phyloP scores from a whole-genome alignment of 2,888 invertebrate species.

The Hydroisotoma schaefferi region DNA sequence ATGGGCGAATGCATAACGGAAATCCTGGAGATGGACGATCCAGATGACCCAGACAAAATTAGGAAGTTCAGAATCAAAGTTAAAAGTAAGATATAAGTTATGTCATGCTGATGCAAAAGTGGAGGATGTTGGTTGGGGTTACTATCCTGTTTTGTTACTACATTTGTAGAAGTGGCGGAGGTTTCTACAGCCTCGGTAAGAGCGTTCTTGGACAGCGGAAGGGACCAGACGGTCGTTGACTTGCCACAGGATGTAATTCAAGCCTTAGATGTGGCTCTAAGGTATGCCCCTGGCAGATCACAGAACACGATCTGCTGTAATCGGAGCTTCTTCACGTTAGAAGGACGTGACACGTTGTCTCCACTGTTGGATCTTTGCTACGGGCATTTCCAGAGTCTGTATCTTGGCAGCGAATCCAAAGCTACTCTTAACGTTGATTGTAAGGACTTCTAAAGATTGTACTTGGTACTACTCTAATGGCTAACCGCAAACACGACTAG shows the following conservation, averaged over 20 bases:
- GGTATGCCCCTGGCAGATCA: conserved; percentile 63
- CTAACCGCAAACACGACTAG: background rate
- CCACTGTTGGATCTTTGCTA: conserved; percentile 87
- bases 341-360: conserved; percentile 59
- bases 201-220: too few species aligned
- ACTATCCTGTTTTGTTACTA: background rate
- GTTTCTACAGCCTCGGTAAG: too few species aligned
- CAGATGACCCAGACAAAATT: conserved; percentile 25
- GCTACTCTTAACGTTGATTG: conserved; percentile 89
- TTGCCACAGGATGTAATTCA: conserved; percentile 64
- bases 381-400: conserved; percentile 88
- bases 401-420: conserved; percentile 70
- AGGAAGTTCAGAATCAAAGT: conserved; percentile 20
- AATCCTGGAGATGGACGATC: conserved; percentile 19
- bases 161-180: background rate
- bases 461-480: background rate
- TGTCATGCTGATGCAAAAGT: too few species aligned
- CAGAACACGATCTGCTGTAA: conserved; percentile 60
- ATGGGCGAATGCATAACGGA: conserved; percentile 5
- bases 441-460: conserved; percentile 51
- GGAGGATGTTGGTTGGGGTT: background rate
- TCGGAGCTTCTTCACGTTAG: conserved; percentile 71
- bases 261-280: conserved; percentile 79
- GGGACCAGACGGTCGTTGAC: conserved; percentile 20
- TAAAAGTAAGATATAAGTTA: conserved; percentile 16